Conservation (phyloP, 92 coral and sea anemone genomes). For the Ricordea florida region DNA sequence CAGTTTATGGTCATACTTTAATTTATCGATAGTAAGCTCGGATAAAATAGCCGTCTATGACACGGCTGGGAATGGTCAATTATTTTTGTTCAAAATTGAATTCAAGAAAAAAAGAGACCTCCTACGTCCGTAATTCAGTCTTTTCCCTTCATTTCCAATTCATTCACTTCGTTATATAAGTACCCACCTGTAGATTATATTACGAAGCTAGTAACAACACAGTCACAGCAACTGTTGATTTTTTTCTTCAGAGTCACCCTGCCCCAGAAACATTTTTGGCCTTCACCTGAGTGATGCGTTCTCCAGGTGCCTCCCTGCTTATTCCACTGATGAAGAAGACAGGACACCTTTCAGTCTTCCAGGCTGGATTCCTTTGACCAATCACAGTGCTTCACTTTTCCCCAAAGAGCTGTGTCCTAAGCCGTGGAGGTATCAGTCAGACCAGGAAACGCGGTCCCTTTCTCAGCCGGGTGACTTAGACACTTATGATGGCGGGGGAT, state of each 20-base stretch:
- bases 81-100: too few species aligned
- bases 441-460: conserved; percentile 30
- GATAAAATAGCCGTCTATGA: too few species aligned
- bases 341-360: conserved; percentile 51
- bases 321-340: conserved; percentile 45
- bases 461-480: conserved; percentile 21
- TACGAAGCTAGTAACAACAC: neutral
- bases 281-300: neutral
- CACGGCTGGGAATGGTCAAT: too few species aligned
- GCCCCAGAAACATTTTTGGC: neutral
- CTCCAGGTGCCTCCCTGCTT: conserved; percentile 49
- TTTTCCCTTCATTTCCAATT: too few species aligned
- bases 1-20: too few species aligned
- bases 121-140: too few species aligned
- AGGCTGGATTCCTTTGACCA: conserved; percentile 59
- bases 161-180: too few species aligned
- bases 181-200: too few species aligned
- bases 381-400: neutral
- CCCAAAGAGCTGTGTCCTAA: conserved; percentile 51
- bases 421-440: conserved; percentile 74
- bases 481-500: conserved; percentile 80
- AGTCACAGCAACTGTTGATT: neutral
- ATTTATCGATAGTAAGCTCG: too few species aligned
- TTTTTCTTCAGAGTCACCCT: neutral
- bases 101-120: too few species aligned